phyloP scores from a whole-genome alignment of 2,888 invertebrate species.

The Eudasyphora cyanicolor region DNA sequence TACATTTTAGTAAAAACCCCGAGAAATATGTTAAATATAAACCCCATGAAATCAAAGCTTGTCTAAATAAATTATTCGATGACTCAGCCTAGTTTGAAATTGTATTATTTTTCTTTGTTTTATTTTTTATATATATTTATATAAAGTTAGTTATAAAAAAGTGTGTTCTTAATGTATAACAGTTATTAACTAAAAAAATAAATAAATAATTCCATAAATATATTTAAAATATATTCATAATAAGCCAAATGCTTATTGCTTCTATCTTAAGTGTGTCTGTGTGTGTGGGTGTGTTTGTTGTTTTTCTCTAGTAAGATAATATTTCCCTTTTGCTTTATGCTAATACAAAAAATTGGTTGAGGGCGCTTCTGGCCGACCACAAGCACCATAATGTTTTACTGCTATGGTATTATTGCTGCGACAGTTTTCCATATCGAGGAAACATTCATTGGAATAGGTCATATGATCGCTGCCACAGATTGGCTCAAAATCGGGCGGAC shows the following conservation, averaged over 20 bases:
- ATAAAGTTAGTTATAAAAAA: conserved; percentile 55
- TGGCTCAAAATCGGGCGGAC: conserved; percentile 92
- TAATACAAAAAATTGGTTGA: conserved; percentile 93
- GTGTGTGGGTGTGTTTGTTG: background rate
- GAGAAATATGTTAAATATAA: conserved; percentile 96
- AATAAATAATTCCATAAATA: conserved; percentile 65
- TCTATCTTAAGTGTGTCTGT: conserved; percentile 12
- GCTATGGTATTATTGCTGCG: conserved; percentile 88
- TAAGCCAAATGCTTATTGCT: conserved; percentile 8
- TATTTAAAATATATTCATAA: conserved; percentile 52
- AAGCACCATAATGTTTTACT: conserved; percentile 90
- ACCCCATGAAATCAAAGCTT: conserved; percentile 90
- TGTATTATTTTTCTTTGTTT: conserved; percentile 36
- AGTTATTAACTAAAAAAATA: conserved; percentile 64
- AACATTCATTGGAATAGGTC: conserved; percentile 96
- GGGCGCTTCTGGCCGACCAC: conserved; percentile 91
- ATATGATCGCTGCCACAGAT: conserved; percentile 95
- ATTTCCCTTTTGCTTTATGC: conserved; percentile 8
- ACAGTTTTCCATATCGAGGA: conserved; percentile 94
- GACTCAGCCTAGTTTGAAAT: conserved; percentile 80
- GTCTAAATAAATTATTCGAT: conserved; percentile 95
- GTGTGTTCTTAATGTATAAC: conserved; percentile 59
- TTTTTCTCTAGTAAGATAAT: conserved; percentile 19
- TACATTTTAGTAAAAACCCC: conserved; percentile 94
- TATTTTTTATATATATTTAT: conserved; percentile 26